Evolutionary conservation across 2,888 invertebrate genomes (phyloP), one percentile per base, ranked within the genome.

Genomic region (Caradrina kadenii): DNA sequence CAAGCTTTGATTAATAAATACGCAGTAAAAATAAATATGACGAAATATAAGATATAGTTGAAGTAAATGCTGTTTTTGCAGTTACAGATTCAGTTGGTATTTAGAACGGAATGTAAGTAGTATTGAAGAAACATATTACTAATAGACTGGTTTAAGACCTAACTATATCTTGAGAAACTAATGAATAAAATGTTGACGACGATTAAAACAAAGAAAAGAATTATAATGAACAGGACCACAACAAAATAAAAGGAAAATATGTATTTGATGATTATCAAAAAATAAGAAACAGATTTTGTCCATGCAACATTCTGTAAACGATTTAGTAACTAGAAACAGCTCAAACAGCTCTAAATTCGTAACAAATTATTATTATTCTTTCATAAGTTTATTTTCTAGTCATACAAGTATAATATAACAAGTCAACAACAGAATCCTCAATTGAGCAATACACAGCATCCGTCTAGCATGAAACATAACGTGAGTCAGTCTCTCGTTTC

Each of bases 401-500:
- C 45, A 70, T 35, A 22, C 42, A 50, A 22, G 39, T 31, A 49
- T 19, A 45, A 64, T 26, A 39, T 50, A 52, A 66, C 10, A 50
- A n/a, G 45, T 19, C 50, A 69, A 66, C 53, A 60, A 48, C 53
- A 66, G 52, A 50, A 63, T 58, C 60, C 62, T 63, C 74, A 60
- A 81, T 82, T 83, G 84, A 84, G 82, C 77, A 83, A 83, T 73
- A 79, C 35, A 31, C 77, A 79, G 79, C 76, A 84, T 85, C 83
- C 83, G 83, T 84, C 81, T 84, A 73, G 60, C 71, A 72, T 79
- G 78, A 81, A 73, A 54, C 63, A 74, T 76, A 77, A 77, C 83
- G 83, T 84, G 83, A 84, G 83, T 84, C 83, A 84, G 79, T 75
- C 73, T 71, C 87, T 87, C 89, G 90, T 89, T 92, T 92, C 84